phyloP scores from a whole-genome alignment of 2,888 invertebrate genomes.

The Eupithecia insigniata region DNA sequence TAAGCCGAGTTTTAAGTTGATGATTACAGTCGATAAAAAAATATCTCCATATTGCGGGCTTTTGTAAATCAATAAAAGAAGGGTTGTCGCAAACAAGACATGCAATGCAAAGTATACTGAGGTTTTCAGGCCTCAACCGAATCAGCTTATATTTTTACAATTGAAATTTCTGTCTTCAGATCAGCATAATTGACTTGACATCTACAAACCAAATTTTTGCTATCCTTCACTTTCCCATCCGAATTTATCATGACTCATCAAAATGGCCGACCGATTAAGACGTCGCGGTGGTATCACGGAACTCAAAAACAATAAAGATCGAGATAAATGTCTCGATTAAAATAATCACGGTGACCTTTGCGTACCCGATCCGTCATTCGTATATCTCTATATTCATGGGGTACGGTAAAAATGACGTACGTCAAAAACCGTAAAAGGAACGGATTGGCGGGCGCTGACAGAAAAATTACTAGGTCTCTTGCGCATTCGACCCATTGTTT shows the following conservation, averaged over 20 bases:
- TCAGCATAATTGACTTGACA: slow-evolving; percentile 54
- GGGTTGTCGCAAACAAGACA: neutral
- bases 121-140: neutral
- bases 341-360: slow-evolving; percentile 76
- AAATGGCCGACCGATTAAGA: slow-evolving; percentile 70
- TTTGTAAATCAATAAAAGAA: neutral
- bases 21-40: neutral
- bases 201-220: slow-evolving; percentile 67
- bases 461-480: slow-evolving; percentile 62
- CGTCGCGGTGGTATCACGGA: slow-evolving; percentile 65
- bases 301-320: slow-evolving; percentile 73
- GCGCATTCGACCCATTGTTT: slow-evolving; percentile 62
- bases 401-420: slow-evolving; percentile 65
- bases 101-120: neutral
- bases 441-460: slow-evolving; percentile 61
- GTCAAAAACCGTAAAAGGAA: slow-evolving; percentile 66
- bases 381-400: slow-evolving; percentile 68
- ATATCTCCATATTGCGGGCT: neutral
- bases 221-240: slow-evolving; percentile 58
- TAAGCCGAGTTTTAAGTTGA: slow-evolving; percentile 7
- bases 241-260: slow-evolving; percentile 63
- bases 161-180: slow-evolving; percentile 42
- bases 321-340: slow-evolving; percentile 78
- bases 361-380: slow-evolving; percentile 65
- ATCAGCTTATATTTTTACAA: slow-evolving; percentile 24